These are phyloP conservation scores for Fabriciana adippe DNA, from an alignment of 2,888 invertebrate species.

Conservation along the genomic window DNA sequence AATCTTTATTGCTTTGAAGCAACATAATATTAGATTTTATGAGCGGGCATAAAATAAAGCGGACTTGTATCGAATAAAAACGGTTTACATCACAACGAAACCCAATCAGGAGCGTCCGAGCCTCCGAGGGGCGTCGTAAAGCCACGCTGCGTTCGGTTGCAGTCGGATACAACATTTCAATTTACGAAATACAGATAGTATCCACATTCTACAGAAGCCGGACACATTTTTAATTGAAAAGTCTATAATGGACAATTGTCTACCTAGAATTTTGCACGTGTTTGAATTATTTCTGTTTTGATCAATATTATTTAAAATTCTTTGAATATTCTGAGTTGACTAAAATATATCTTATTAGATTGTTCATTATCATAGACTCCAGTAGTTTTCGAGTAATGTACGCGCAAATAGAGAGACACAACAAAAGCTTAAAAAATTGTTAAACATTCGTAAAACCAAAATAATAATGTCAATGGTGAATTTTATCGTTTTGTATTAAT, in stretches of 20 bases:
- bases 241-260: neutral
- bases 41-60: constrained; percentile 5
- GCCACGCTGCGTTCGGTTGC: neutral
- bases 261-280: too few species aligned
- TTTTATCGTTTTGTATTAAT: too few species aligned
- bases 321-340: too few species aligned
- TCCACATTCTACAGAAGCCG: neutral
- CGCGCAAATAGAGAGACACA: too few species aligned
- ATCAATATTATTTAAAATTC: too few species aligned
- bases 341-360: too few species aligned
- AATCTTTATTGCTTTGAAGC: constrained; percentile 6
- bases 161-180: neutral
- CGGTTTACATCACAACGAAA: constrained; percentile 2
- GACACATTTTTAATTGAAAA: neutral
- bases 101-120: neutral
- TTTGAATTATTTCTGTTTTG: too few species aligned
- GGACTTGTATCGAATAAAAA: constrained; percentile 15
- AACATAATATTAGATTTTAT: constrained; percentile 12
- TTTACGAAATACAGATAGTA: constrained; percentile 1
- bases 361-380: too few species aligned
- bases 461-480: too few species aligned
- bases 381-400: too few species aligned
- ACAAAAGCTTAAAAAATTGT: too few species aligned
- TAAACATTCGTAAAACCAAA: too few species aligned
- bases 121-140: neutral